Conservation (phyloP, 2,113 vertebrate species). For the Archocentrus centrarchus region DNA sequence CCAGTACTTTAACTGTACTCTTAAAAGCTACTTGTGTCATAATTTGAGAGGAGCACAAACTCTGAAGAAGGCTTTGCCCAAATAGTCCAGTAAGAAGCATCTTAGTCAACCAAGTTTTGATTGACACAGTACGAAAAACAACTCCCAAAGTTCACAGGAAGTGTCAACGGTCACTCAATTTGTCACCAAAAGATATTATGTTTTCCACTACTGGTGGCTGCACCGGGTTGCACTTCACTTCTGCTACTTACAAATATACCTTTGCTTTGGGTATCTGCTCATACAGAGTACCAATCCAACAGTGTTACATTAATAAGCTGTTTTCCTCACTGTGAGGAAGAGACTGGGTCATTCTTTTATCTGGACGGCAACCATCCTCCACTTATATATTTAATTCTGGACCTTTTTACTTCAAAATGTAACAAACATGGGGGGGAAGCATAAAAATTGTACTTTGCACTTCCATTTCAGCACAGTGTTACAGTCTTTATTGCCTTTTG, state of each 20-base stretch:
- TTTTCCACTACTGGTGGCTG: no score
- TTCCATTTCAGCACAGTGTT: background rate
- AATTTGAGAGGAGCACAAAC: background rate
- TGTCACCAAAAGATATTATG: no score
- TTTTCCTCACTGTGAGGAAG: background rate
- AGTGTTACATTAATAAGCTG: background rate
- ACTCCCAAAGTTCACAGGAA: background rate
- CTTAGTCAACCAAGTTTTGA: background rate
- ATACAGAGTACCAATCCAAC: background rate
- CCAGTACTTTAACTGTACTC: constrained; percentile 1
- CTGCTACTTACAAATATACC: background rate
- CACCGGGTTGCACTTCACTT: background rate
- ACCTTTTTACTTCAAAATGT: background rate
- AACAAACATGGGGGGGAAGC: background rate
- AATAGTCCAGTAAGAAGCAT: background rate
- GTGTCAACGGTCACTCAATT: background rate
- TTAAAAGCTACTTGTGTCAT: background rate
- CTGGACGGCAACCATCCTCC: background rate
- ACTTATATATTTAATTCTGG: background rate
- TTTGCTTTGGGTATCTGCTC: background rate
- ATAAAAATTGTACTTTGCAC: background rate
- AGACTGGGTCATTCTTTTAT: background rate
- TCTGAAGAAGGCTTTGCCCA: background rate
- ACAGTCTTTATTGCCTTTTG: background rate
- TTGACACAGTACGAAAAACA: background rate